Base-by-base conservation (phyloP, 1,140 invertebrate species). In the Pollicipes pollicipes region DNA sequence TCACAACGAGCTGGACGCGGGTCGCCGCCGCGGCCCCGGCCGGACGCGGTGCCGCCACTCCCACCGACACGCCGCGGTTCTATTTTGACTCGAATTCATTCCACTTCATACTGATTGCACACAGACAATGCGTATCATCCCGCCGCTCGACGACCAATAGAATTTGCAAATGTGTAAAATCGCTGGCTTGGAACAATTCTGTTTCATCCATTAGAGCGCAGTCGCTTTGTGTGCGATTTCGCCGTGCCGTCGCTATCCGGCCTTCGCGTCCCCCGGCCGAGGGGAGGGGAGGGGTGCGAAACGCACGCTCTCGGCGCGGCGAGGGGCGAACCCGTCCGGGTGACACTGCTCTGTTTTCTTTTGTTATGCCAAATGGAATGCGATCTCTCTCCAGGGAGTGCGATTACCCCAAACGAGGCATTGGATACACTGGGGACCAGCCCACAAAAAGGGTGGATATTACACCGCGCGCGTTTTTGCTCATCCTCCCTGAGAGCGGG, bases 291-390 rank as follows among this genome's bases (percentile, higher is more conserved):
- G 21, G 45, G 45, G 45, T 24, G 45, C 45, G 16, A 35, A 35
- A 16, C 32, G 32, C 4, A 4, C 32, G 32, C 32, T 35, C 32
- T 35, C 4, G 4, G 4, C 32, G 32, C 32, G 4, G 32, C 16
- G 4, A 16, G 32, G 16, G 32, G 32, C 4, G 4, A 16, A 10
- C 13, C 10, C 45, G 45, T 13, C 6, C 45, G 10, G 45, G 45
- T 58, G 45, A 58, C 45, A 58, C 45, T 58, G 17, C 45, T 58
- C 6, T 58, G 17, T 58, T 66, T 66, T 66, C 64, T 66, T 66
- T 66, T 66, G 64, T 66, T 66, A 29, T 66, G 64, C 64, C 64
- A 66, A 66, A 66, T 66, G 64, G 64, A 66, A 66, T 66, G 64
- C 28, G 64, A 66, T 66, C n/a, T 66, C n/a, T 29, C 64, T n/a